Conservation (phyloP, 2,797 vertebrate species). For the Tamandua tetradactyla region DNA sequence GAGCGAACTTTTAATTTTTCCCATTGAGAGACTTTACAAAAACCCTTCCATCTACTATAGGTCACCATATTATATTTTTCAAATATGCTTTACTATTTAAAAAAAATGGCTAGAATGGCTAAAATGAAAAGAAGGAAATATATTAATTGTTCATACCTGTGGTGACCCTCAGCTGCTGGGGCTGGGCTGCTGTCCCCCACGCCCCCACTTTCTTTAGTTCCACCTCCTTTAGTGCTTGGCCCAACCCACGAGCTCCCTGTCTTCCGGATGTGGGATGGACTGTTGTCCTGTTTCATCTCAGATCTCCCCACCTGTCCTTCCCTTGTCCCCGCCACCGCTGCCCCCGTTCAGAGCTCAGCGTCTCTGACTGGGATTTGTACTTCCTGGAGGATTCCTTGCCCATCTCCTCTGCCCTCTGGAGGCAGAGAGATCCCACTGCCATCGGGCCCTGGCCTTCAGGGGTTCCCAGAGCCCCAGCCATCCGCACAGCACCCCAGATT, state of each 20-base stretch:
- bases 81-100: neutral
- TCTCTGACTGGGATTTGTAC: no score
- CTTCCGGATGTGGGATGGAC: neutral
- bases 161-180: neutral
- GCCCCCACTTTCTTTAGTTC: neutral
- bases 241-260: neutral
- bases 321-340: neutral
- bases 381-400: neutral
- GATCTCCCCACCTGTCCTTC: neutral
- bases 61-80: neutral
- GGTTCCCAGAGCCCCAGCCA: neutral
- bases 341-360: neutral
- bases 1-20: conserved; percentile 17
- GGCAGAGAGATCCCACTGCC: neutral
- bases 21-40: neutral
- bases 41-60: neutral
- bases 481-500: neutral
- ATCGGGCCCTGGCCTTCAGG: neutral
- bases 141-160: no score
- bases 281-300: neutral
- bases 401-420: no score
- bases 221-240: neutral
- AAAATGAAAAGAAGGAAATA: neutral
- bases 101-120: neutral
- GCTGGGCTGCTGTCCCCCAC: neutral